These are phyloP conservation scores for Eurytoma adleriae DNA, from an alignment of 2,888 invertebrate species.

Conservation along the genomic window DNA sequence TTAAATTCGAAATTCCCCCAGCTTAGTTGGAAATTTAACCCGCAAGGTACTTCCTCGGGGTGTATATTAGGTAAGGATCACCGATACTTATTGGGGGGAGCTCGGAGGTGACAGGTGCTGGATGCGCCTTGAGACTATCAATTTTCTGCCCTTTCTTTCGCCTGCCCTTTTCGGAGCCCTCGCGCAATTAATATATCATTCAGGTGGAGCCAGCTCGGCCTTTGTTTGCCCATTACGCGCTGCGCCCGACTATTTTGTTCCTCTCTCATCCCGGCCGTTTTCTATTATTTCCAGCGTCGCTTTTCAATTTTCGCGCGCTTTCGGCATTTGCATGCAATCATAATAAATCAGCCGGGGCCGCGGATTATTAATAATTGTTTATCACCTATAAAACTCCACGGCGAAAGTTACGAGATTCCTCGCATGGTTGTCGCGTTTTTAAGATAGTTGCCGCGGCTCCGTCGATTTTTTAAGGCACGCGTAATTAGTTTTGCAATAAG, in stretches of 20 bases:
- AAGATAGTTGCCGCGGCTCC: background rate
- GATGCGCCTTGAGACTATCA: slow-evolving; percentile 58
- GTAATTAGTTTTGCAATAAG: too few relatives aligned
- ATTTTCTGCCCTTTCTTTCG: slow-evolving; percentile 60
- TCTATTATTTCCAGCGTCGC: background rate
- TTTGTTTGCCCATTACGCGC: slow-evolving; percentile 3
- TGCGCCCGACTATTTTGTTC: background rate
- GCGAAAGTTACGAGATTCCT: slow-evolving; percentile 3
- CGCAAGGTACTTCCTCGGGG: background rate
- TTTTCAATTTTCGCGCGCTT: slow-evolving; percentile 17
- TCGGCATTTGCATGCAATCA: slow-evolving; percentile 43
- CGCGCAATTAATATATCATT: slow-evolving; percentile 67
- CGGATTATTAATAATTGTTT: slow-evolving; percentile 48
- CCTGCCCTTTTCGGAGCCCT: slow-evolving; percentile 22
- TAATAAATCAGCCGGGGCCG: slow-evolving; percentile 35
- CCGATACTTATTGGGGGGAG: too few relatives aligned
- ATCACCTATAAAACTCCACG: slow-evolving; percentile 31
- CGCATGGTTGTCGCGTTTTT: background rate
- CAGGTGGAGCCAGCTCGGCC: slow-evolving; percentile 9
- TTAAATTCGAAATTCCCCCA: slow-evolving; percentile 59
- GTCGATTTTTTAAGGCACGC: background rate
- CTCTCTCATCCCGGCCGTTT: background rate
- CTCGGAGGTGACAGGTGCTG: slow-evolving; percentile 56
- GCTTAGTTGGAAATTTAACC: slow-evolving; percentile 38
- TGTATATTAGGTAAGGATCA: too few relatives aligned